These are phyloP conservation scores for Garrulus glandarius DNA, from an alignment of 2,797 vertebrate species.

Conservation along the genomic window DNA sequence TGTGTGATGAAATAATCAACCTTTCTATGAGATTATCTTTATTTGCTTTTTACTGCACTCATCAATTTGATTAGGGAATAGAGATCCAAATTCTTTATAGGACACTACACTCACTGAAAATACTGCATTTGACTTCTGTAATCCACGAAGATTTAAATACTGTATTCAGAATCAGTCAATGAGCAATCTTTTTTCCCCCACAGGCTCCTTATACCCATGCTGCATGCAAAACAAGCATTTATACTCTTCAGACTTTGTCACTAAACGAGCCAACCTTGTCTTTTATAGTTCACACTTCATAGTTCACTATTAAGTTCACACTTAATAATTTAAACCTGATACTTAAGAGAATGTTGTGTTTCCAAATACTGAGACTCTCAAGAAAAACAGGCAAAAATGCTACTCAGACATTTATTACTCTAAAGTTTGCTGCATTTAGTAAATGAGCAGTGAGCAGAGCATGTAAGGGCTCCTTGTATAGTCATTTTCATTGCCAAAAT, in stretches of 20 bases:
- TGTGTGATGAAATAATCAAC: not conserved
- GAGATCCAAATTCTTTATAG: not conserved
- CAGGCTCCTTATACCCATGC: not conserved
- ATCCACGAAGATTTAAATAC: not conserved
- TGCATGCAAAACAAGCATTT: not conserved
- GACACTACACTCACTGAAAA: not conserved
- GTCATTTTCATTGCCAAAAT: not conserved
- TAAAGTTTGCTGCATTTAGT: not conserved
- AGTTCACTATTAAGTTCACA: not conserved
- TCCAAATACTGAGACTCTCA: not conserved
- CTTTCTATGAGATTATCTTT: not conserved
- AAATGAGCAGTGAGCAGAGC: not conserved
- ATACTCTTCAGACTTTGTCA: not conserved
- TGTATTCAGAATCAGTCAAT: not conserved
- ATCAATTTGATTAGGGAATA: not conserved
- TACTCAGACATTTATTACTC: not conserved
- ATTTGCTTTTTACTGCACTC: not conserved
- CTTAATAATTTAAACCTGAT: not conserved
- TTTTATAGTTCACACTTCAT: not conserved
- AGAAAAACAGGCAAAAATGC: not conserved
- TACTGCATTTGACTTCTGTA: not conserved
- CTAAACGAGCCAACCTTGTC: not conserved
- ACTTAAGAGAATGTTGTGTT: not conserved
- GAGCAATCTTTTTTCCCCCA: not conserved
- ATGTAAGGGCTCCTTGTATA: not conserved